These are phyloP conservation scores for Nycticryphes semicollaris DNA, from an alignment of 2,113 vertebrate genomes.

Conservation along the genomic window DNA sequence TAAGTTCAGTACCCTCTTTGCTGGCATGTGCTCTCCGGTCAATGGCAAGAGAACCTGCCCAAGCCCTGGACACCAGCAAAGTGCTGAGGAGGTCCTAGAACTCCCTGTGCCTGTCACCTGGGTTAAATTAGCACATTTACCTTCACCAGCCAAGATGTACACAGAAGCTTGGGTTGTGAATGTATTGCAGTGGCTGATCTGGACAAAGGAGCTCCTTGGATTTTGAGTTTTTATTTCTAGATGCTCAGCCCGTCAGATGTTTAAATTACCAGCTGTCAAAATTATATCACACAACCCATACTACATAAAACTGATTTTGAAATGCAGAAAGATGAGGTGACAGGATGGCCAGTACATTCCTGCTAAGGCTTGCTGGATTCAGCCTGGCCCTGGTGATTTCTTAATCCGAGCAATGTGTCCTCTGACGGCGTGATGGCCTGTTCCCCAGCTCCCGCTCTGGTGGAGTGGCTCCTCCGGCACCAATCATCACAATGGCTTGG, in stretches of 20 bases:
- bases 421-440: neutral
- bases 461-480: neutral
- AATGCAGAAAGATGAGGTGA: neutral
- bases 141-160: neutral
- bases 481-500: slow-evolving; percentile 32
- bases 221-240: neutral
- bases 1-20: neutral
- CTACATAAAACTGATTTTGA: neutral
- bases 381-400: neutral
- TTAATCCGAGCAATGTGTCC: neutral
- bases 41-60: neutral
- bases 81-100: neutral
- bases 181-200: neutral
- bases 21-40: neutral
- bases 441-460: neutral
- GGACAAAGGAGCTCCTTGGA: neutral
- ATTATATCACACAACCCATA: neutral
- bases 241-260: neutral
- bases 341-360: neutral
- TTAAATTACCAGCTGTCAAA: neutral
- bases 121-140: neutral
- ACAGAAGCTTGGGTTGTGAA: neutral
- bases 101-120: neutral
- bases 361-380: neutral
- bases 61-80: neutral